Conservation (phyloP, 2,888 invertebrate species). For the Clanis bilineata region DNA sequence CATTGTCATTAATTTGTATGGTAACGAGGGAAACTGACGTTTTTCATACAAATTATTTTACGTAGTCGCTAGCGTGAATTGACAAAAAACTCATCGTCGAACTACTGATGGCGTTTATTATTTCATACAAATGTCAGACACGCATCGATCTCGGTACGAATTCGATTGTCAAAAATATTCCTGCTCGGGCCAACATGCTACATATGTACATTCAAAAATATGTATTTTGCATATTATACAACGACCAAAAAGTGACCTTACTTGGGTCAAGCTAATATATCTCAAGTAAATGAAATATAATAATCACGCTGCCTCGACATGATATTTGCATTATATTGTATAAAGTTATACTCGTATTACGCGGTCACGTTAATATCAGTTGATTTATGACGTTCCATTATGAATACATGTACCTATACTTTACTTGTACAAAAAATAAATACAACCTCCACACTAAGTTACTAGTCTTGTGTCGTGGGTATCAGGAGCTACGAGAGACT, state of each 20-base stretch:
- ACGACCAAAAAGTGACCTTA: background rate
- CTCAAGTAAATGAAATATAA: background rate
- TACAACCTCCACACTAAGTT: too few relatives aligned
- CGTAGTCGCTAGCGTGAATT: too few relatives aligned
- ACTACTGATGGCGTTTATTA: too few relatives aligned
- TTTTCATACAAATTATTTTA: too few relatives aligned
- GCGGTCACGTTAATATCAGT: background rate
- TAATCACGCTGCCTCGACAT: background rate
- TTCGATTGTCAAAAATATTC: too few relatives aligned
- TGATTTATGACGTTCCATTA: background rate
- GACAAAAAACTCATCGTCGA: too few relatives aligned
- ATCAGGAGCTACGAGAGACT: too few relatives aligned
- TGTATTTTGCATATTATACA: background rate
- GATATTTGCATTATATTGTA: background rate
- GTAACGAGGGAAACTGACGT: too few relatives aligned
- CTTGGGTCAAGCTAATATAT: slow-evolving; percentile 1
- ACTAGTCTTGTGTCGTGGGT: too few relatives aligned
- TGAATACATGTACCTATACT: background rate
- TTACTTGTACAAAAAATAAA: background rate
- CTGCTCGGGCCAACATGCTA: background rate
- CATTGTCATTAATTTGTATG: too few relatives aligned
- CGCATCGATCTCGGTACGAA: too few relatives aligned
- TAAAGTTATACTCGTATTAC: background rate
- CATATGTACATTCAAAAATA: background rate
- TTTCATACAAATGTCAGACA: too few relatives aligned